A percentile compares a stretch with the other conserved stretches of the same genome.
Conservation (phyloP, 2,113 vertebrate species). For the Eulacestoma nigropectus region DNA sequence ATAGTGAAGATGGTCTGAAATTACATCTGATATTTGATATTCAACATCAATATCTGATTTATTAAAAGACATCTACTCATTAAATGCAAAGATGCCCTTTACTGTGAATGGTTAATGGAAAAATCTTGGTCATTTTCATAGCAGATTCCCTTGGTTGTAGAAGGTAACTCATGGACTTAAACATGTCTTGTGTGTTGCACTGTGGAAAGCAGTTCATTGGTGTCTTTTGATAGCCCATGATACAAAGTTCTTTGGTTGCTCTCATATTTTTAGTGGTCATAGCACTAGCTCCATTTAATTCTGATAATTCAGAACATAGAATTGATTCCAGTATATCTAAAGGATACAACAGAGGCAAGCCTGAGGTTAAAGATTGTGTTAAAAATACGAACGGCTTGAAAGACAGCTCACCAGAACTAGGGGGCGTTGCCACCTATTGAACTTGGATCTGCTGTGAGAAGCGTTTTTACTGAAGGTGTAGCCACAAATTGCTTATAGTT, state of each 20-base stretch:
- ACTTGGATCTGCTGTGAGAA: neutral
- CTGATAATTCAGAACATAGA: neutral
- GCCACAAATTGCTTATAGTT: neutral
- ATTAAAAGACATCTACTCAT: neutral
- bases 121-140: neutral
- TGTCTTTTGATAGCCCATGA: neutral
- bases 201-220: neutral
- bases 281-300: neutral
- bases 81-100: neutral
- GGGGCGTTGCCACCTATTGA: accelerated
- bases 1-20: neutral
- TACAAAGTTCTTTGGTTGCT: neutral
- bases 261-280: neutral
- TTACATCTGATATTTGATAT: neutral
- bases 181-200: neutral
- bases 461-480: neutral
- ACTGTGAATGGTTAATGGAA: neutral
- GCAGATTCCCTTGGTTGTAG: neutral
- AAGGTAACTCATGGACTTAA: neutral
- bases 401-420: neutral
- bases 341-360: neutral
- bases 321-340: neutral
- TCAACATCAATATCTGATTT: neutral
- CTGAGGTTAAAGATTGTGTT: neutral
- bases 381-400: neutral